phyloP scores from a whole-genome alignment of 1,140 invertebrate genomes.

The Philopotamus ludificatus region DNA sequence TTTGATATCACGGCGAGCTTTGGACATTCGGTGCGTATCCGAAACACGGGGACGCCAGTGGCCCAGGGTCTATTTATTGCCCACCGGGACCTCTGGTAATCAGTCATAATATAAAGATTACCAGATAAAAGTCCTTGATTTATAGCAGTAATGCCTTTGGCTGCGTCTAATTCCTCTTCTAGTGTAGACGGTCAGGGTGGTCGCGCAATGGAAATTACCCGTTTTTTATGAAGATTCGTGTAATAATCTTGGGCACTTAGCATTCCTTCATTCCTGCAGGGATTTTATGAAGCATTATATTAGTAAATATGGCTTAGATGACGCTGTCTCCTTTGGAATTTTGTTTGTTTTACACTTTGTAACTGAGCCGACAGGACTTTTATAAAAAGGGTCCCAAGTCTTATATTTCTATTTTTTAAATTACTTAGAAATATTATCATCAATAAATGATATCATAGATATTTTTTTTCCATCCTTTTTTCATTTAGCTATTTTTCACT shows the following conservation, averaged over 20 bases:
- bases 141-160: background rate
- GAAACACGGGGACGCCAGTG: background rate
- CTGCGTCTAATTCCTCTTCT: background rate
- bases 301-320: background rate
- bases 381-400: background rate
- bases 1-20: background rate
- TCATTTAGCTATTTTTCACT: no score
- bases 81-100: background rate
- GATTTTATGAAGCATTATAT: background rate
- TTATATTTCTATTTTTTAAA: background rate
- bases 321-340: background rate
- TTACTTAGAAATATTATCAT: background rate
- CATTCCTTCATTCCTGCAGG: background rate
- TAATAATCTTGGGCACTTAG: background rate
- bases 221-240: conserved; percentile 2
- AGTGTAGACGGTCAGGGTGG: background rate
- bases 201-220: conserved; percentile 7
- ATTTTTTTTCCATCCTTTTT: no score
- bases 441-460: no score
- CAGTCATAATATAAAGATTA: conserved; percentile 4
- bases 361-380: background rate
- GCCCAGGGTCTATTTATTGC: background rate
- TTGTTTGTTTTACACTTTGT: background rate
- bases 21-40: background rate
- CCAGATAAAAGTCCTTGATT: conserved; percentile 1